A percentile compares a stretch with the other conserved stretches of the same genome.
These are phyloP conservation scores for Periophthalmus magnuspinnatus DNA, from an alignment of 2,797 vertebrate species.

Conservation along the genomic window DNA sequence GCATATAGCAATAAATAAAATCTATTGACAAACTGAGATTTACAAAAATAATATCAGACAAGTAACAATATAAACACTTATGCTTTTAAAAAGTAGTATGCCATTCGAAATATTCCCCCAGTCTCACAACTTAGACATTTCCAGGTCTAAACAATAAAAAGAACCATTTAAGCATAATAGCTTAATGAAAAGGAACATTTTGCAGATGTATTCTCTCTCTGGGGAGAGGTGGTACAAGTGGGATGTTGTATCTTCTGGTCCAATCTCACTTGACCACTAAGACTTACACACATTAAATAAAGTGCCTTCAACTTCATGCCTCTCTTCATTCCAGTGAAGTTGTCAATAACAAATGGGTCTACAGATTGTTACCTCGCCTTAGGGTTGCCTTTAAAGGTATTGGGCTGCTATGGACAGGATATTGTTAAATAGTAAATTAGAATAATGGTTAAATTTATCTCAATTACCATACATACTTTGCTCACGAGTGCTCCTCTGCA, in stretches of 20 bases:
- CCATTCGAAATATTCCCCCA: constrained; percentile 45
- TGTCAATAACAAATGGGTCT: constrained; percentile 74
- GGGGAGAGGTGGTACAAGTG: constrained; percentile 37
- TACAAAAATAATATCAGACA: constrained; percentile 59
- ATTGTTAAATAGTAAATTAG: neutral
- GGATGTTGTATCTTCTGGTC: constrained; percentile 40
- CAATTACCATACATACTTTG: constrained; percentile 27
- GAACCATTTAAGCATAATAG: neutral
- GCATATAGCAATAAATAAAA: neutral
- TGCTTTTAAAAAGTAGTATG: constrained; percentile 43
- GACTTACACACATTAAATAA: constrained; percentile 54
- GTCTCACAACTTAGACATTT: constrained; percentile 10
- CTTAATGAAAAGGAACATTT: neutral
- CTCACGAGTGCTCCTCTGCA: constrained; percentile 94
- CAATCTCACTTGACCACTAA: constrained; percentile 36
- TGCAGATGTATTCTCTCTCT: constrained; percentile 12
- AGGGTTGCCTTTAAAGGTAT: constrained; percentile 45
- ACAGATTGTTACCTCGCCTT: constrained; percentile 73
- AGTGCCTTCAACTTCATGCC: constrained; percentile 69
- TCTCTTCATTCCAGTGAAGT: constrained; percentile 65
- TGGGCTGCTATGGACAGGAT: constrained; percentile 39
- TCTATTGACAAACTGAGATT: constrained; percentile 26
- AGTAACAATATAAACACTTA: constrained; percentile 49
- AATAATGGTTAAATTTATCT: neutral
- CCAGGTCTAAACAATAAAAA: constrained; percentile 33